Percentiles rank a stretch among this genome's conserved stretches.
Conservation (phyloP, 1,140 invertebrate genomes). For the Euglossa dilemma region DNA sequence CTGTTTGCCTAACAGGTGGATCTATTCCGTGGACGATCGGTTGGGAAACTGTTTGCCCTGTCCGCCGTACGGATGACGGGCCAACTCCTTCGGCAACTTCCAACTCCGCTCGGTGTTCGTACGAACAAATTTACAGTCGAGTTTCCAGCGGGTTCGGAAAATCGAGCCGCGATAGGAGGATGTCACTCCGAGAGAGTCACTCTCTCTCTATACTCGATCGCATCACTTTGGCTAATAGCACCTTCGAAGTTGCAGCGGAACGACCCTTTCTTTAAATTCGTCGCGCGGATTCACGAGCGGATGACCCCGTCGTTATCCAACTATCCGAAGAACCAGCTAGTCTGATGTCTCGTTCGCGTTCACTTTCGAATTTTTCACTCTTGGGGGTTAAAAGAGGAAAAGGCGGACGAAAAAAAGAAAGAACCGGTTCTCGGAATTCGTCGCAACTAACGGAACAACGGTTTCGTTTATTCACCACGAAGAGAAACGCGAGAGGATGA, state of each 20-base stretch:
- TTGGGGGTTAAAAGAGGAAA: too few relatives aligned
- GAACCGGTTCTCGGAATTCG: too few relatives aligned
- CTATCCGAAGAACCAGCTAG: too few relatives aligned
- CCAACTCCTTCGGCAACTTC: conserved; percentile 29
- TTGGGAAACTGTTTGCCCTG: conserved; percentile 59
- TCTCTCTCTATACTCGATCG: neutral
- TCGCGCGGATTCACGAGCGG: too few relatives aligned
- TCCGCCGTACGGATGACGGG: conserved; percentile 32
- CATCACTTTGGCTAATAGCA: neutral
- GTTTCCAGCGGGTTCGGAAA: neutral
- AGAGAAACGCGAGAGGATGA: neutral
- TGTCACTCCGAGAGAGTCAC: neutral
- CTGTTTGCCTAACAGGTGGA: conserved; percentile 67
- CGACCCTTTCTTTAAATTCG: too few relatives aligned
- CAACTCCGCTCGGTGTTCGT: neutral
- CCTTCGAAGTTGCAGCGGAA: neutral
- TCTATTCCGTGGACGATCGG: conserved; percentile 40
- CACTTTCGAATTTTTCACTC: neutral
- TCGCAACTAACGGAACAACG: neutral
- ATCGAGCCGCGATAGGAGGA: neutral
- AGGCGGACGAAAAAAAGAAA: neutral
- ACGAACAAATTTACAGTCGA: neutral
- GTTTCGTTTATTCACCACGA: neutral
- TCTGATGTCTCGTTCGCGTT: neutral
- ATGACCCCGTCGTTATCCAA: too few relatives aligned